Base-by-base conservation (phyloP, 2,888 invertebrate species). In the Oscheius sp. region DNA sequence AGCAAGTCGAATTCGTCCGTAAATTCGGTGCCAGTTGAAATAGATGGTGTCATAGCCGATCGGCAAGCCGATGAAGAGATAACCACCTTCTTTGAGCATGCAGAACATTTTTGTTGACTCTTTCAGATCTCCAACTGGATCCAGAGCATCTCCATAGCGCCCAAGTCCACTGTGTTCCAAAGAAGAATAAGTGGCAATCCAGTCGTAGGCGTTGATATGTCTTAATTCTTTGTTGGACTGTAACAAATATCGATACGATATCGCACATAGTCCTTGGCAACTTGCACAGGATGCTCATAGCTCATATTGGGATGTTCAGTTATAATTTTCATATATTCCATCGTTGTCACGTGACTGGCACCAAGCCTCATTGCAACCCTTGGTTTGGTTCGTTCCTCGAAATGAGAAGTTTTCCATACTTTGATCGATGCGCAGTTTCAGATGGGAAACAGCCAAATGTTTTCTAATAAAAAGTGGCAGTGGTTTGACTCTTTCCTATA, bases 121-220 rank as follows among this genome's bases (percentile, higher is more conserved):
- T 13, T 23, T 53, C 18, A 69, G 9, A 21, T 69, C 69, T 13
- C 53, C 35, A 41, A 35, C 27, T 0, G 69, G 69, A 25, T 69
- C 69, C 56, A 69, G 18, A 1, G 53, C 53, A 27, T 69, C 69
- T 9, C 69, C 69, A 69, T 55, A 53, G 16, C 41, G 41, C 43
- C 74, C 76, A 3, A 78, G 43, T 35, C 78, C 78, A 46, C 75
- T 75, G 64, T 78, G 78, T 43, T 78, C 78, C 25, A 78, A 69
- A 9, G 78, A 78, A 5, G 78, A 78, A 58, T 76, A 78, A 1
- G 74, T 74, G 0, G 66, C 74, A 18, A 69, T 74, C 21, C 74
- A 78, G 41, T 78, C 78, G 25, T 63, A 63, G 5, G 63, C 63
- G 12, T 2, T 45, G 45, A 43, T 21, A 25, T 63, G 45, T 0